Conservation (phyloP, 2,888 invertebrate species). For the Dolichopus griseipennis region DNA sequence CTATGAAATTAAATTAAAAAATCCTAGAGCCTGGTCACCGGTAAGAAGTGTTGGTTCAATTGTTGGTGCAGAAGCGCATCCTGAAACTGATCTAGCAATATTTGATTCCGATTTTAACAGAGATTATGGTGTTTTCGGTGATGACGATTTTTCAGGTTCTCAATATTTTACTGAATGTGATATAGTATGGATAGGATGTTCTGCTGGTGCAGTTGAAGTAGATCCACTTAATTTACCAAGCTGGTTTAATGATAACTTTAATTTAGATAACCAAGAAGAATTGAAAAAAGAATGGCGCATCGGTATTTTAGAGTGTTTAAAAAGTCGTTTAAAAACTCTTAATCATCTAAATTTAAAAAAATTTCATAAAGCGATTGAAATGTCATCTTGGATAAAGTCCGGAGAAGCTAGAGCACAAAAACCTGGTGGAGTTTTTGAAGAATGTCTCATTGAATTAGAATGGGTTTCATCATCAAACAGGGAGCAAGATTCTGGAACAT, state of each 20-base stretch:
- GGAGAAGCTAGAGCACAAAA: slow-evolving; percentile 65
- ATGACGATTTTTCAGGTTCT: slow-evolving; percentile 56
- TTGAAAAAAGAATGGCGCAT: slow-evolving; percentile 66
- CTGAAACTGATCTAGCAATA: slow-evolving; percentile 72
- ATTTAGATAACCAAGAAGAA: slow-evolving; percentile 50
- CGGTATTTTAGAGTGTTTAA: slow-evolving; percentile 60
- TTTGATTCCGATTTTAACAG: slow-evolving; percentile 62
- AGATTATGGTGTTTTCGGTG: slow-evolving; percentile 70
- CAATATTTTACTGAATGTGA: slow-evolving; percentile 73
- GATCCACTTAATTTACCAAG: slow-evolving; percentile 67
- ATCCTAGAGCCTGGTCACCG: slow-evolving; percentile 79
- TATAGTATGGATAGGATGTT: slow-evolving; percentile 70
- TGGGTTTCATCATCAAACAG: slow-evolving; percentile 59
- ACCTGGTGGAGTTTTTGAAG: slow-evolving; percentile 53
- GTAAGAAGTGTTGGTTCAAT: slow-evolving; percentile 81
- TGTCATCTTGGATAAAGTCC: slow-evolving; percentile 77
- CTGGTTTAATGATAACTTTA: slow-evolving; percentile 59
- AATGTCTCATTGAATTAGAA: slow-evolving; percentile 71
- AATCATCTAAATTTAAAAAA: slow-evolving; percentile 47
- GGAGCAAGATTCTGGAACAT: slow-evolving; percentile 60
- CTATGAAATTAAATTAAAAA: slow-evolving; percentile 64
- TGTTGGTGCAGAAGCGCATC: slow-evolving; percentile 74
- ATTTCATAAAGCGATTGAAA: slow-evolving; percentile 72
- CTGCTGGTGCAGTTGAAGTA: slow-evolving; percentile 69
- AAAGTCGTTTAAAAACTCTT: slow-evolving; percentile 47